Evolutionary conservation across 2,113 vertebrate genomes (phyloP).

Genomic region (Petrocephalus microphthalmus): DNA sequence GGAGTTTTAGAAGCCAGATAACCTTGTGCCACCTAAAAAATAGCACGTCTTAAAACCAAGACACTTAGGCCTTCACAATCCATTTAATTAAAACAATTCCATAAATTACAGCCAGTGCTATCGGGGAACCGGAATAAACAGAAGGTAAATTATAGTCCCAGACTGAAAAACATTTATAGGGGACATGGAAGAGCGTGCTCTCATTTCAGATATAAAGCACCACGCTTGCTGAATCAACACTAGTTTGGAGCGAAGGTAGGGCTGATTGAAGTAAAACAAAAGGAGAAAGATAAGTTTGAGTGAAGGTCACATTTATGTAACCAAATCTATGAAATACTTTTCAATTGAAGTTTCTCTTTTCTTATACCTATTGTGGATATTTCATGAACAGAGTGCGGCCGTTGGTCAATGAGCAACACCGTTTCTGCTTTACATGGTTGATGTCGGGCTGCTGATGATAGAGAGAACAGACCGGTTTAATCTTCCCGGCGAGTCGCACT

Average conservation of each 20-base stretch:
- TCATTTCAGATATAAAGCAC: constrained; percentile 41
- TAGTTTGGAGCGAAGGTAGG: neutral
- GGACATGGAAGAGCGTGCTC: constrained; percentile 36
- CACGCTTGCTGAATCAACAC: constrained; percentile 30
- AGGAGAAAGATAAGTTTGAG: neutral
- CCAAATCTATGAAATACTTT: neutral
- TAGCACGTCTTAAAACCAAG: constrained; percentile 47
- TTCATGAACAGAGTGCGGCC: neutral
- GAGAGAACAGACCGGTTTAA: constrained; percentile 29
- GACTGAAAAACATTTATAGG: constrained; percentile 40
- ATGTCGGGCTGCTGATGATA: neutral
- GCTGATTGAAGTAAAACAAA: neutral
- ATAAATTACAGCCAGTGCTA: constrained; percentile 59
- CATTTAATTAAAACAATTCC: constrained; percentile 65
- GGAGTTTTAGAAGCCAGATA: constrained; percentile 50
- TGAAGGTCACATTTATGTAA: neutral
- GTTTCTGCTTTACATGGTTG: neutral
- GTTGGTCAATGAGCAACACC: neutral
- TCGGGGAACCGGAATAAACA: constrained; percentile 43
- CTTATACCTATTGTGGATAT: neutral
- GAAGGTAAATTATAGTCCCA: constrained; percentile 56
- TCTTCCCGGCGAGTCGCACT: constrained; percentile 16
- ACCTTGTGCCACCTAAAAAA: constrained; percentile 44
- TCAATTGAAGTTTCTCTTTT: neutral
- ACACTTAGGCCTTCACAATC: constrained; percentile 54